A percentile compares a stretch with the other conserved stretches of the same genome.
Conservation (phyloP, 1,140 invertebrate species). For the Gryllus bimaculatus region DNA sequence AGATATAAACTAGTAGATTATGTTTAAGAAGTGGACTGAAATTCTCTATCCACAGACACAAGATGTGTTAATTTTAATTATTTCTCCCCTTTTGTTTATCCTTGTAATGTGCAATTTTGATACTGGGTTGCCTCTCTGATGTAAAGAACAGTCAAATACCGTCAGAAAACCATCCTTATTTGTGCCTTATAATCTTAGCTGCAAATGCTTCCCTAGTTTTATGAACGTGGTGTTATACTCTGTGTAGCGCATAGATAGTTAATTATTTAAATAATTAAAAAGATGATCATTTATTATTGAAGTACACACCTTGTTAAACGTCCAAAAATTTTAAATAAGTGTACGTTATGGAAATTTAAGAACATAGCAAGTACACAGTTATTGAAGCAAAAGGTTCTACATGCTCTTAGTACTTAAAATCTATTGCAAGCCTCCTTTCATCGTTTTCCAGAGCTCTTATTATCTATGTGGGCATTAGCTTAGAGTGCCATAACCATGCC, state of each 20-base stretch:
- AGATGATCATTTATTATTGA: conserved; percentile 6
- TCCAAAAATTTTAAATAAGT: conserved; percentile 3
- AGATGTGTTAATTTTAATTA: background rate
- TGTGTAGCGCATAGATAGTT: conserved; percentile 22
- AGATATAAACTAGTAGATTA: background rate
- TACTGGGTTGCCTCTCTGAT: conserved; percentile 19
- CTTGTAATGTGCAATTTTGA: conserved; percentile 9
- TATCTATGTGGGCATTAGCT: conserved; percentile 19
- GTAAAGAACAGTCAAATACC: conserved; percentile 20
- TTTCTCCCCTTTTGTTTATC: background rate
- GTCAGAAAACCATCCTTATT: conserved; percentile 24
- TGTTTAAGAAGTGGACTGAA: background rate
- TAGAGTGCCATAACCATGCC: conserved; percentile 18
- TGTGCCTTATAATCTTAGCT: conserved; percentile 24
- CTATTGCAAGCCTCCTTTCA: conserved; percentile 17
- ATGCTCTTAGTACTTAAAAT: conserved; percentile 21
- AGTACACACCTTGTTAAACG: conserved; percentile 4
- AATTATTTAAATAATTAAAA: conserved; percentile 17
- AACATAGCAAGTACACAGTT: conserved; percentile 16
- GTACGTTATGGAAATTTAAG: conserved; percentile 17
- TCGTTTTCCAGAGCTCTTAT: conserved; percentile 14
- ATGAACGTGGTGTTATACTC: conserved; percentile 20
- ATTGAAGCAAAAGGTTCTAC: conserved; percentile 15
- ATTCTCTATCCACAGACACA: background rate
- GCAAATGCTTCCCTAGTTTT: conserved; percentile 23